Evolutionary conservation across 2,888 invertebrate genomes (phyloP).

Genomic region (Cephus spinipes): DNA sequence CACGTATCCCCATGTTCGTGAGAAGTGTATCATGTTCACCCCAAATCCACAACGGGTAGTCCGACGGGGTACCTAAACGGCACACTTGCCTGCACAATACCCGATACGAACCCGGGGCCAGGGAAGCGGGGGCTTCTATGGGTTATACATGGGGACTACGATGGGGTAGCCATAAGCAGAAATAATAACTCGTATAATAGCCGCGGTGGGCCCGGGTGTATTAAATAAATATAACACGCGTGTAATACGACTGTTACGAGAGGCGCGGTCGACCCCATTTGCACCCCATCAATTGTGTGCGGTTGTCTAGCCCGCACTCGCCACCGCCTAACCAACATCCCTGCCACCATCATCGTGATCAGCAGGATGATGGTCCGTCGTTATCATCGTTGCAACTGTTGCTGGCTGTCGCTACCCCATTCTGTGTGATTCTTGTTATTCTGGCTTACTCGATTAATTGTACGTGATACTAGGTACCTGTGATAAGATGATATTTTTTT

Average conservation of each 20-base stretch:
- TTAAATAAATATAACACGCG: conserved; percentile 65
- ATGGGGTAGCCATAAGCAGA: conserved; percentile 53
- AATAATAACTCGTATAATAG: conserved; percentile 62
- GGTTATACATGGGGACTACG: no score
- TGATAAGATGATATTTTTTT: no score
- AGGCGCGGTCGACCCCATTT: conserved; percentile 60
- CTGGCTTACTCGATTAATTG: no score
- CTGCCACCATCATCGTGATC: no score
- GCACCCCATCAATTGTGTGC: conserved; percentile 61
- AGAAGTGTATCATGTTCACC: conserved; percentile 30
- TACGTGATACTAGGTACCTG: no score
- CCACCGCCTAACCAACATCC: conserved; percentile 19
- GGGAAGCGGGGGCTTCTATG: no score
- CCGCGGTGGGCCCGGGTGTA: conserved; percentile 44
- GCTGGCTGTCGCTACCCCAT: no score
- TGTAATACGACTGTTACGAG: conserved; percentile 55
- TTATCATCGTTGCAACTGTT: no score
- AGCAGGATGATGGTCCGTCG: no score
- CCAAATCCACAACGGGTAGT: conserved; percentile 4
- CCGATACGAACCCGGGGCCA: no score
- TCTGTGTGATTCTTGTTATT: no score
- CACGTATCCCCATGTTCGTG: conserved; percentile 33
- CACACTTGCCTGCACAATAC: conserved; percentile 52
- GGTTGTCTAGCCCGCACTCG: conserved; percentile 53
- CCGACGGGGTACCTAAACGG: conserved; percentile 53